Base-by-base conservation (phyloP, 2,888 invertebrate genomes). In the Leptopilina syphax region DNA sequence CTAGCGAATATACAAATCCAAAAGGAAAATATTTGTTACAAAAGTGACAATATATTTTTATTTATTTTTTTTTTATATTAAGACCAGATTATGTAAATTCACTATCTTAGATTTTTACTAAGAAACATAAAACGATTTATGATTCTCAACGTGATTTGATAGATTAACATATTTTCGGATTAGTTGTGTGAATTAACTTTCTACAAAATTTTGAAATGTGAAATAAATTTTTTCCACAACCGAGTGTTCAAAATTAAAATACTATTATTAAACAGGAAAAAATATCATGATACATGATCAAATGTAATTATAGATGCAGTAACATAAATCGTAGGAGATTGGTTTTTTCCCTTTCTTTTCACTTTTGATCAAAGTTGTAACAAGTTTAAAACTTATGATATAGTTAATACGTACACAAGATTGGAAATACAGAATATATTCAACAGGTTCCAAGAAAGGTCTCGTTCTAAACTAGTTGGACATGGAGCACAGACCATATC, bases 381-480 rank as follows among this genome's bases (percentile, higher is more conserved):
- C 57, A 34, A 34, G 13, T 57, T 57, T 73, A 27, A 34, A 73
- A 65, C 78, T 50, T 24, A 65, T 65, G 67, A 81, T 34, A 34
- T 82, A 82, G 80, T 81, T 76, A 82, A 79, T 80, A 78, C 78
- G 79, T 78, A 85, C 83, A 84, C 79, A 44, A 84, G 82, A 84
- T 86, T 83, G 83, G 82, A 81, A 34, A 84, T 83, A 85, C 81
- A 83, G 84, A 83, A 87, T 80, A 82, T 86, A 87, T 86, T 86
- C 86, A 86, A 86, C 87, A 83, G 83, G 81, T 87, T 87, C 86
- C 86, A 83, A 84, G 86, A 87, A 87, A 83, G 87, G 84, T 86
- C 84, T 82, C 82, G 82, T 77, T 77, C 81, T 67, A 81, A 66
- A 77, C 65, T 65, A 73, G 70, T 73, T 34, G 70, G 83, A 85